Conservation (phyloP, 2,797 vertebrate genomes). For the Anguilla pacifica region DNA sequence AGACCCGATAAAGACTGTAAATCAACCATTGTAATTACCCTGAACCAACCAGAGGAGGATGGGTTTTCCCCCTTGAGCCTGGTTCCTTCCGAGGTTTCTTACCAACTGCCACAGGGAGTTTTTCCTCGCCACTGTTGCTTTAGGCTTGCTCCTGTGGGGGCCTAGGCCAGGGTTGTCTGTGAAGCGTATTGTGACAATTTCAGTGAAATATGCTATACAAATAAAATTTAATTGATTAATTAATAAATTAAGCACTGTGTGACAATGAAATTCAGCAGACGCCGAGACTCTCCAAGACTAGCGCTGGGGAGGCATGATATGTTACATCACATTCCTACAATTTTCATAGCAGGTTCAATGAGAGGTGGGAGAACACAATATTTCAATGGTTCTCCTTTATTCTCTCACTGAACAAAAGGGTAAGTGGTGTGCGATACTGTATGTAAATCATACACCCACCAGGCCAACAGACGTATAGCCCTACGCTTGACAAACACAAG, state of each 20-base stretch:
- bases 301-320: not conserved
- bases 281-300: not conserved
- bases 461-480: not conserved
- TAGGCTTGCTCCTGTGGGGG: too few species aligned
- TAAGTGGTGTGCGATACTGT: not conserved
- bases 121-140: too few species aligned
- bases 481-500: not conserved
- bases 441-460: slow-evolving; percentile 6
- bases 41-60: too few species aligned
- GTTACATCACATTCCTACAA: not conserved
- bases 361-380: not conserved
- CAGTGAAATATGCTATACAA: too few species aligned
- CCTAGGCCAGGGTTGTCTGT: too few species aligned
- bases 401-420: not conserved
- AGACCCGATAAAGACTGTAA: not conserved
- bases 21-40: too few species aligned
- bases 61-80: too few species aligned
- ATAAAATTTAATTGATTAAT: too few species aligned
- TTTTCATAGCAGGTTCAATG: not conserved
- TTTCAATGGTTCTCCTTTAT: not conserved
- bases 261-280: not conserved
- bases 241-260: not conserved
- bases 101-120: too few species aligned
- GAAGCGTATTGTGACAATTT: too few species aligned
- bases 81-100: too few species aligned